A percentile compares a stretch with the other conserved stretches of the same genome.
Conservation (phyloP, 2,888 invertebrate species). For the Calliphora vomitoria region DNA sequence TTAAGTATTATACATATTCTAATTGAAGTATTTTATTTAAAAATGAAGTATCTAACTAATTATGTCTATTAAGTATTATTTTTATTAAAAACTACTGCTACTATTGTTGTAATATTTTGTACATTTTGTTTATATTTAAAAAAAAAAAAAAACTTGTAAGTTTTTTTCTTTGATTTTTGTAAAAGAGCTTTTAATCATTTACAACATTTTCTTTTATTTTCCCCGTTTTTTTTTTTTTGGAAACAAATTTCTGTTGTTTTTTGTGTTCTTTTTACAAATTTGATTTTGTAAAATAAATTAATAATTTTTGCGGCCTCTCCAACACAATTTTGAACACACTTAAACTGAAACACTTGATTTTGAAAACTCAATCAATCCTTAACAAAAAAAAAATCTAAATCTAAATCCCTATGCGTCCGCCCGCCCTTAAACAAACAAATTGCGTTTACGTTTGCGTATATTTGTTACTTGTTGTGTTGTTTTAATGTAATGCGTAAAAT, state of each 20-base stretch:
- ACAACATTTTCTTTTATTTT: constrained; percentile 59
- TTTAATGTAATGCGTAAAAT: constrained; percentile 62
- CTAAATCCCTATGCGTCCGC: constrained; percentile 2
- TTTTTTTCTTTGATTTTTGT: constrained; percentile 59
- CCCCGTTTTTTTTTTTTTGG: constrained; percentile 16
- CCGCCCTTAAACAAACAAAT: constrained; percentile 23
- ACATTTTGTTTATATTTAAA: constrained; percentile 12
- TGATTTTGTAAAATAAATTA: constrained; percentile 43
- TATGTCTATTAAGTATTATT: not conserved
- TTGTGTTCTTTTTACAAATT: constrained; percentile 8
- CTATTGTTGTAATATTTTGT: not conserved
- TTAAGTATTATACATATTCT: constrained; percentile 14
- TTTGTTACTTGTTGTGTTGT: constrained; percentile 52
- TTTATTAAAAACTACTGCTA: not conserved
- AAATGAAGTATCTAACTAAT: not conserved
- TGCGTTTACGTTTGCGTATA: constrained; percentile 47
- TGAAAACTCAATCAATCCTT: constrained; percentile 12
- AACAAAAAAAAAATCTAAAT: constrained; percentile 10
- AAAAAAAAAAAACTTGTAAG: constrained; percentile 23
- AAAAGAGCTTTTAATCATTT: constrained; percentile 56
- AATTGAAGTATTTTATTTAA: constrained; percentile 37
- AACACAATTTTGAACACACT: constrained; percentile 15
- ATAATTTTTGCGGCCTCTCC: constrained; percentile 33
- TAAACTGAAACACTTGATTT: constrained; percentile 40
- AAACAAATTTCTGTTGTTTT: constrained; percentile 42